Percentiles rank a stretch among this genome's conserved stretches.
phyloP scores from a whole-genome alignment of 1,140 invertebrate genomes.

The Drosophila parvula region DNA sequence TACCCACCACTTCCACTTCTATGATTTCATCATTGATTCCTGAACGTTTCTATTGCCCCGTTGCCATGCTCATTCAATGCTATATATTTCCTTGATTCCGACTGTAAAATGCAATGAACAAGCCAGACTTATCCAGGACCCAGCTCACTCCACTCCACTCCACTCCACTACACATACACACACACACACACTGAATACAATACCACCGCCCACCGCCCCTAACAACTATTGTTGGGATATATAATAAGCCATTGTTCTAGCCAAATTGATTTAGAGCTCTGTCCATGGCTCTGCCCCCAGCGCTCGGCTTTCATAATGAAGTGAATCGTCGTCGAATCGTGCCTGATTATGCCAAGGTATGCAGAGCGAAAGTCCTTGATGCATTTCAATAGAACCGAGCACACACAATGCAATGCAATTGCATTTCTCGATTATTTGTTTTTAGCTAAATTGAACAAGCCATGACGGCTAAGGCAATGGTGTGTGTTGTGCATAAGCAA shows the following conservation, averaged over 20 bases:
- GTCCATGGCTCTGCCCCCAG: slow-evolving; percentile 32
- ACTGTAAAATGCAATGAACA: slow-evolving; percentile 60
- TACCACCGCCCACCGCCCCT: slow-evolving; percentile 16
- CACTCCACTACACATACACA: slow-evolving; percentile 24
- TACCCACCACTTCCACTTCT: slow-evolving; percentile 5
- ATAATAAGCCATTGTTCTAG: slow-evolving; percentile 65
- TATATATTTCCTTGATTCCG: slow-evolving; percentile 21
- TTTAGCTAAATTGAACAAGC: slow-evolving; percentile 24
- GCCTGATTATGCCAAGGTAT: slow-evolving; percentile 49
- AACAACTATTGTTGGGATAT: slow-evolving; percentile 60
- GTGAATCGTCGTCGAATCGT: slow-evolving; percentile 27
- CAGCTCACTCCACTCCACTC: slow-evolving; percentile 26
- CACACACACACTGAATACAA: slow-evolving; percentile 9
- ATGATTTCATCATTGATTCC: slow-evolving; percentile 53
- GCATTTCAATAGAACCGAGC: slow-evolving; percentile 14
- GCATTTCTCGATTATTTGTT: slow-evolving; percentile 39
- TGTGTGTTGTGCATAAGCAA: neutral
- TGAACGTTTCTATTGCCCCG: slow-evolving; percentile 45
- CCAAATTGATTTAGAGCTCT: slow-evolving; percentile 68
- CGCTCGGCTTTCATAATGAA: slow-evolving; percentile 40
- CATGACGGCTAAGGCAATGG: no score
- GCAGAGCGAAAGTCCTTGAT: slow-evolving; percentile 18
- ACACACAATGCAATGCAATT: slow-evolving; percentile 35
- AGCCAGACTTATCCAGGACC: slow-evolving; percentile 41
- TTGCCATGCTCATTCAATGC: slow-evolving; percentile 39